These are phyloP conservation scores for Stichodactyla helianthus DNA, from an alignment of 64 coral and sea anemone species.

Conservation along the genomic window DNA sequence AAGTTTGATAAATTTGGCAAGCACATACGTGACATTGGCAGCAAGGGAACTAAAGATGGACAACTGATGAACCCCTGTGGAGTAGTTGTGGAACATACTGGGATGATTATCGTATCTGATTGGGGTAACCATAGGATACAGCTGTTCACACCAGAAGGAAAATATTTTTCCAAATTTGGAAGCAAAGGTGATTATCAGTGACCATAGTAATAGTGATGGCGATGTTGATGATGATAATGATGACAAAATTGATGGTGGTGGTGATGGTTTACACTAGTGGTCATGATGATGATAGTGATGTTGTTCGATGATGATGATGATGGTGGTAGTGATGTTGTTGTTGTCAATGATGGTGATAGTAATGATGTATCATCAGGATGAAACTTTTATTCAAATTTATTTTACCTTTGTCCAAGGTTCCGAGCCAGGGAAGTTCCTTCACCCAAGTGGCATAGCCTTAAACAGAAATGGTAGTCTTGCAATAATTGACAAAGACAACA, in stretches of 20 bases:
- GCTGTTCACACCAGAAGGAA: constrained; percentile 78
- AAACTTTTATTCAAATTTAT: background rate
- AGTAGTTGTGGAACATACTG: constrained; percentile 54
- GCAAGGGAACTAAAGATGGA: constrained; percentile 65
- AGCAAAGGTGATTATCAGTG: constrained; percentile 48
- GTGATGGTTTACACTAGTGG: no score
- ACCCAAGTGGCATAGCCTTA: constrained; percentile 69
- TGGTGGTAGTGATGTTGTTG: no score
- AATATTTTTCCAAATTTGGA: constrained; percentile 82
- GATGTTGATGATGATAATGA: no score
- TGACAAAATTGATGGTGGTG: no score
- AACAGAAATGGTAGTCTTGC: constrained; percentile 59
- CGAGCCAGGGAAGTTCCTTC: constrained; percentile 61
- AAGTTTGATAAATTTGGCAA: constrained; percentile 89
- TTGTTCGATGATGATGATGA: no score
- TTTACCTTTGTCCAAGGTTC: constrained; percentile 23
- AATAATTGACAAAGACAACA: constrained; percentile 82
- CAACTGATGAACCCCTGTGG: constrained; percentile 83
- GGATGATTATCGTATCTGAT: constrained; percentile 73
- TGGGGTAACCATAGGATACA: constrained; percentile 86
- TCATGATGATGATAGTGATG: no score
- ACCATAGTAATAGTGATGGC: background rate
- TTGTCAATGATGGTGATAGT: no score
- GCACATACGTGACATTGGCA: constrained; percentile 62
- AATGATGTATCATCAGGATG: no score